Percentiles rank a stretch among this genome's conserved stretches.
Conservation (phyloP, 2,888 invertebrate species). For the Sphaerophoria taeniata region DNA sequence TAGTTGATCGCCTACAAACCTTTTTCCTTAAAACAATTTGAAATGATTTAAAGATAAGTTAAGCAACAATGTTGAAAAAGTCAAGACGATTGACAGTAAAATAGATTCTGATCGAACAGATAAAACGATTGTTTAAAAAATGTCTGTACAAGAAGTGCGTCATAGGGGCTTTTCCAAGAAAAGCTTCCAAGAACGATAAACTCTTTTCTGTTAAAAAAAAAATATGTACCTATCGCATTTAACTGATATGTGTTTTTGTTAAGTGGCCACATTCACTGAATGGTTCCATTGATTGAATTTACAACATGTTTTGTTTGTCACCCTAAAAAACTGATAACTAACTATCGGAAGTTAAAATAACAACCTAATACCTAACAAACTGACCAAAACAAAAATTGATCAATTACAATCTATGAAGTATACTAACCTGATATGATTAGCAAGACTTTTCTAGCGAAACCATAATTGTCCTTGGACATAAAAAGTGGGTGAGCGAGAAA, state of each 20-base stretch:
- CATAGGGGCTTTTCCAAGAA: too few relatives aligned
- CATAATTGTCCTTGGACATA: conserved; percentile 49
- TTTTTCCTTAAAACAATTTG: too few relatives aligned
- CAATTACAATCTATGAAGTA: conserved; percentile 29
- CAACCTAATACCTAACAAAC: neutral
- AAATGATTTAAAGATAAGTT: too few relatives aligned
- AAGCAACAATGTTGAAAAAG: too few relatives aligned
- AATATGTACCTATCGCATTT: too few relatives aligned
- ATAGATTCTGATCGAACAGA: too few relatives aligned
- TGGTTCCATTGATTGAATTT: conserved; percentile 52
- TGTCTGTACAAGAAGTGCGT: too few relatives aligned
- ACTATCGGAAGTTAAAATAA: conserved; percentile 54
- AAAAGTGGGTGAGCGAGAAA: conserved; percentile 22
- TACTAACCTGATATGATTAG: conserved; percentile 35
- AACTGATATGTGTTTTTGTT: conserved; percentile 24
- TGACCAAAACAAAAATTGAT: conserved; percentile 10
- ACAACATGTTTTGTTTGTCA: neutral
- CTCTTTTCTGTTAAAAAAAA: too few relatives aligned
- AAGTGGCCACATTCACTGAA: conserved; percentile 43
- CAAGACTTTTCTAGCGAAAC: neutral
- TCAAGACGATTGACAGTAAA: too few relatives aligned
- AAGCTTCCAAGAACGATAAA: too few relatives aligned
- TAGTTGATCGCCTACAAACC: too few relatives aligned
- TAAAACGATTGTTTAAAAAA: too few relatives aligned
- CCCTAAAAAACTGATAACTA: conserved; percentile 41